A percentile compares a stretch with the other conserved stretches of the same genome.
These are phyloP conservation scores for Leucophenga maculata DNA, from an alignment of 2,888 invertebrate genomes.

Conservation along the genomic window DNA sequence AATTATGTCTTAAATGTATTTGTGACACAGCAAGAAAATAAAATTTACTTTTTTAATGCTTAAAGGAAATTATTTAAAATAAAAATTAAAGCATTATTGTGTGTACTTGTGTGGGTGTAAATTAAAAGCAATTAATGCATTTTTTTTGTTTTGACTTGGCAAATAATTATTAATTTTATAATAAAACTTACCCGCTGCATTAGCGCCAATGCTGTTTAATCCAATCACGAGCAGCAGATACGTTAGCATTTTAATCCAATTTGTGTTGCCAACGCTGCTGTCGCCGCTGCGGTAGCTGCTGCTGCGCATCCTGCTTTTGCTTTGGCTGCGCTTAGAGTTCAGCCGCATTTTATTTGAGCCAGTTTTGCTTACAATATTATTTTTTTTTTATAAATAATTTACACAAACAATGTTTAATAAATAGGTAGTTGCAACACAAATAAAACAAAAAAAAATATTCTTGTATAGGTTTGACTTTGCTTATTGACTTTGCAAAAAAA, in stretches of 20 bases:
- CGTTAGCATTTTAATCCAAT: conserved; percentile 27
- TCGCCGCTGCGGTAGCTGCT: not conserved
- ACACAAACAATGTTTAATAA: not conserved
- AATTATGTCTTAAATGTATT: too few relatives aligned
- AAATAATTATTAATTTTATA: not conserved
- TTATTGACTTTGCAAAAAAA: not conserved
- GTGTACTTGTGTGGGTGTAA: conserved; percentile 9
- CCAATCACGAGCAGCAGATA: conserved; percentile 24
- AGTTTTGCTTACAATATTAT: conserved; percentile 13
- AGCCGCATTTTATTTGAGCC: conserved; percentile 23
- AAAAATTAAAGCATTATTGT: not conserved
- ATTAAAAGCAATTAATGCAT: not conserved
- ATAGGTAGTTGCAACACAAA: too few relatives aligned
- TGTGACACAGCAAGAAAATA: too few relatives aligned
- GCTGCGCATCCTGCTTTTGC: not conserved
- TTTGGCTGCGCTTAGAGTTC: conserved; percentile 16
- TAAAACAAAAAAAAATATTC: too few relatives aligned
- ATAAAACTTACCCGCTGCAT: conserved; percentile 36
- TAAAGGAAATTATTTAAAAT: too few relatives aligned
- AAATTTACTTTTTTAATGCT: too few relatives aligned
- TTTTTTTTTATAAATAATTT: not conserved
- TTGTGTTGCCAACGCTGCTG: conserved; percentile 12
- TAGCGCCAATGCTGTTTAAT: conserved; percentile 24
- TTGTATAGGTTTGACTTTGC: not conserved
- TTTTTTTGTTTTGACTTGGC: not conserved